A percentile compares a stretch with the other conserved stretches of the same genome.
phyloP scores from a whole-genome alignment of 1,140 invertebrate genomes.

The Zaprionus vittiger region DNA sequence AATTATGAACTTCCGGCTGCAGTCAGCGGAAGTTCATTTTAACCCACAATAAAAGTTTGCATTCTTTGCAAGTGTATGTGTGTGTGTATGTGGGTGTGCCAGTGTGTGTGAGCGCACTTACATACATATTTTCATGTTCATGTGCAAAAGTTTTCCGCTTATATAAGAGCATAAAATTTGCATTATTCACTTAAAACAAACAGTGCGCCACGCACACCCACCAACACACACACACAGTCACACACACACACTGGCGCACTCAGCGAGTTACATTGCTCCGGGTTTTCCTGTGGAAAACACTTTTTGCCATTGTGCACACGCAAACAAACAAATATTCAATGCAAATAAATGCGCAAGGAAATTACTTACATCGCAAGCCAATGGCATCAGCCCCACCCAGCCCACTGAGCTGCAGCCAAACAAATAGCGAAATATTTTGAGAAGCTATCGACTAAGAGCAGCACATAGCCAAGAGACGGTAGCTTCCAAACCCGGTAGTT shows the following conservation, averaged over 20 bases:
- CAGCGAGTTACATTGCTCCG: slow-evolving; percentile 38
- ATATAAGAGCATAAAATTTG: slow-evolving; percentile 80
- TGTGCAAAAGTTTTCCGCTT: slow-evolving; percentile 79
- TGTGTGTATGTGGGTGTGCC: slow-evolving; percentile 1
- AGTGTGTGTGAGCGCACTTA: slow-evolving; percentile 33
- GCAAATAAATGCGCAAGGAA: slow-evolving; percentile 74
- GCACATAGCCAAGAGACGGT: slow-evolving; percentile 18
- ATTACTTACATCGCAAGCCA: slow-evolving; percentile 53
- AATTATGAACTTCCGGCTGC: slow-evolving; percentile 80
- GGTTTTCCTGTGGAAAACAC: slow-evolving; percentile 58
- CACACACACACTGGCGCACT: slow-evolving; percentile 2
- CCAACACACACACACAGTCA: slow-evolving; percentile 17
- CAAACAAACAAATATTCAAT: slow-evolving; percentile 81
- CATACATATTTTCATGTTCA: slow-evolving; percentile 66
- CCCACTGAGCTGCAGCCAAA: slow-evolving; percentile 36
- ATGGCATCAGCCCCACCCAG: slow-evolving; percentile 36
- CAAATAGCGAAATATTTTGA: slow-evolving; percentile 51
- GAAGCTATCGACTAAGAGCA: slow-evolving; percentile 46
- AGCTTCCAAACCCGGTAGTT: not conserved
- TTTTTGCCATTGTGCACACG: slow-evolving; percentile 55
- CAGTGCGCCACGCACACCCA: slow-evolving; percentile 14
- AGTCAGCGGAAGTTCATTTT: slow-evolving; percentile 81
- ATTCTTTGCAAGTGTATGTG: slow-evolving; percentile 47
- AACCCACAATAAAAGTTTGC: slow-evolving; percentile 81
- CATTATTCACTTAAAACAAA: slow-evolving; percentile 83